Evolutionary conservation across 2,888 invertebrate genomes (phyloP).

Genomic region (Tenthredo scrophulariae): DNA sequence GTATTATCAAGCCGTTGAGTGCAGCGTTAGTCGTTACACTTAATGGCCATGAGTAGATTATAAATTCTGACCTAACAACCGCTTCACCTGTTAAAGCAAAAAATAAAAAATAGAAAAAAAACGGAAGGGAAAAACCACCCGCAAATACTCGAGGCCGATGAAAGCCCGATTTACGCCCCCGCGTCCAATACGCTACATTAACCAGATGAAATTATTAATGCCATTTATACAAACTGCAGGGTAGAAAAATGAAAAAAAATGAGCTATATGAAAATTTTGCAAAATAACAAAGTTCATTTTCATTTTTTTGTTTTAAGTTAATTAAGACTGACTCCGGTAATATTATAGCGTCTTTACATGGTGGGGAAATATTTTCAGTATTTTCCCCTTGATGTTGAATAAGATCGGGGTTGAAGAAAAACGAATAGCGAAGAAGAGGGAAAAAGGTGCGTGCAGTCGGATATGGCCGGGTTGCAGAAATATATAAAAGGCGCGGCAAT

Average conservation of each 20-base stretch:
- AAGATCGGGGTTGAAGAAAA: neutral
- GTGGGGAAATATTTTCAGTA: neutral
- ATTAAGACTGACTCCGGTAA: neutral
- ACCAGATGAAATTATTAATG: slow-evolving; percentile 39
- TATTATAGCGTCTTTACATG: neutral
- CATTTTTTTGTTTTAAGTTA: neutral
- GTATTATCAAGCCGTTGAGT: slow-evolving; percentile 59
- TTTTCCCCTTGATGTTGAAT: neutral
- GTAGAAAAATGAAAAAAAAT: neutral
- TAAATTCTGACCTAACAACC: slow-evolving; percentile 36
- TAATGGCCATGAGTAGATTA: slow-evolving; percentile 57
- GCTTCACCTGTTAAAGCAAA: neutral
- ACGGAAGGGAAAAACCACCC: neutral
- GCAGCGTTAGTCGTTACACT: slow-evolving; percentile 66
- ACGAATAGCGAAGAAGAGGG: neutral
- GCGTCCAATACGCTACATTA: slow-evolving; percentile 43
- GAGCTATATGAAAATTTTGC: neutral
- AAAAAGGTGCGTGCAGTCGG: neutral
- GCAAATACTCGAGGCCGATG: neutral
- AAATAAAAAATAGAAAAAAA: neutral
- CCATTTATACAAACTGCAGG: neutral
- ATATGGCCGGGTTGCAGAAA: slow-evolving; percentile 9
- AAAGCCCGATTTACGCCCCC: neutral
- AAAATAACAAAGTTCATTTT: neutral
- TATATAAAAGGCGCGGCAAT: neutral